Conservation (phyloP, 1,140 invertebrate species). For the Agrilus planipennis region DNA sequence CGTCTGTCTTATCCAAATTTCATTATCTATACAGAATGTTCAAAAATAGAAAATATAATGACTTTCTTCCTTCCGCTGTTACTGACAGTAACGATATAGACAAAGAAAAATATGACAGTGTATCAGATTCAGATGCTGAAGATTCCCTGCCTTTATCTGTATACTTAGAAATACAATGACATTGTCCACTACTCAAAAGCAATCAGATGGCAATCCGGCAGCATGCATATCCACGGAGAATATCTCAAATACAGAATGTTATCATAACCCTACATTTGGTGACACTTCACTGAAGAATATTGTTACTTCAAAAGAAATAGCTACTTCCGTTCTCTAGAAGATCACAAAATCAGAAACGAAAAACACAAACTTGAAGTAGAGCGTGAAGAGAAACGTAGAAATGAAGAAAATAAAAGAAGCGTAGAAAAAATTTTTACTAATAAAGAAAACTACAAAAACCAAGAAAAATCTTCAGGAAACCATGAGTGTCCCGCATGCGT, state of each 20-base stretch:
- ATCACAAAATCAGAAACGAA: neutral
- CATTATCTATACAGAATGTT: no score
- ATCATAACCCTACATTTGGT: neutral
- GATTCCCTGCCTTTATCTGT: neutral
- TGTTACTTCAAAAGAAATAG: neutral
- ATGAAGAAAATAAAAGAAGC: neutral
- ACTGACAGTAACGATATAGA: neutral
- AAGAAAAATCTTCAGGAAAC: no score
- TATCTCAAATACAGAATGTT: neutral
- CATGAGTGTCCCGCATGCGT: no score
- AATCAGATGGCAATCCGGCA: no score
- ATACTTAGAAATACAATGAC: neutral
- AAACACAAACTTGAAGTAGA: neutral
- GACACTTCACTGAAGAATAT: neutral
- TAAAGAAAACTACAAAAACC: no score
- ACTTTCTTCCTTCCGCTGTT: neutral
- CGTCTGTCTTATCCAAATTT: no score
- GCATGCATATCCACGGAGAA: no score
- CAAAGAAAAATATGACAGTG: neutral
- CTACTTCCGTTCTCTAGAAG: neutral
- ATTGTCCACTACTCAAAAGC: no score
- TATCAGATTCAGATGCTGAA: slow-evolving; percentile 1
- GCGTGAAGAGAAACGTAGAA: neutral
- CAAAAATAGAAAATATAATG: no score
- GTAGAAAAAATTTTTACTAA: no score